A percentile compares a stretch with the other conserved stretches of the same genome.
These are phyloP conservation scores for Orthosia incerta DNA, from an alignment of 2,888 invertebrate species.

Conservation along the genomic window DNA sequence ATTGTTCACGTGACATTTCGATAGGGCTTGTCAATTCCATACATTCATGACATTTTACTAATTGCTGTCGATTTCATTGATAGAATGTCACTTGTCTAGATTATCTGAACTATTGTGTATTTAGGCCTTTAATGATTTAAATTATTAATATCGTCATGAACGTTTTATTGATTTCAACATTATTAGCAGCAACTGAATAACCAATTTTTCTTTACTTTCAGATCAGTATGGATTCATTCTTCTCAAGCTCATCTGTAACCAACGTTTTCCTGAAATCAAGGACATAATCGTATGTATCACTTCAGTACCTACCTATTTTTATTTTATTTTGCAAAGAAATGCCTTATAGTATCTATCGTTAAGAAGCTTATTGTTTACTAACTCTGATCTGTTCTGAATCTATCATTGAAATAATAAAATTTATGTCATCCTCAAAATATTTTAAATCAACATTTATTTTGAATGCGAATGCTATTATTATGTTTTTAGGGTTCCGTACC, in stretches of 20 bases:
- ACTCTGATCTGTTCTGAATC: too few species aligned
- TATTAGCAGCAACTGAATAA: constrained; percentile 8
- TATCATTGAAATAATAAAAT: background rate
- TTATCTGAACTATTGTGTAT: too few species aligned
- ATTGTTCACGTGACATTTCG: too few species aligned
- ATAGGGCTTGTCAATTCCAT: too few species aligned
- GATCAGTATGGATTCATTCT: constrained; percentile 27
- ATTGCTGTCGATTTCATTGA: too few species aligned
- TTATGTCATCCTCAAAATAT: too few species aligned
- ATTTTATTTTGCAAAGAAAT: background rate
- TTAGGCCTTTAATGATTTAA: too few species aligned
- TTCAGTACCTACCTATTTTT: background rate
- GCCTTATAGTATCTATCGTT: background rate
- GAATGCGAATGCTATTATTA: background rate
- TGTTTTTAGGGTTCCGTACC: too few species aligned
- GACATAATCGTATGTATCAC: constrained; percentile 43
- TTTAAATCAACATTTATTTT: background rate
- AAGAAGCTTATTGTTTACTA: background rate
- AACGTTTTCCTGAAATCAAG: constrained; percentile 24
- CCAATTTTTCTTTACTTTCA: constrained; percentile 23
- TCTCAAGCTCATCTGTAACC: constrained; percentile 15
- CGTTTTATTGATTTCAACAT: background rate
- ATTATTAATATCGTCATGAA: too few species aligned
- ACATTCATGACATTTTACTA: too few species aligned
- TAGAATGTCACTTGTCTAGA: too few species aligned